Evolutionary conservation across 92 coral and sea anemone genomes (phyloP), one percentile per base, ranked within the genome.

Genomic region (Bergia sp.): DNA sequence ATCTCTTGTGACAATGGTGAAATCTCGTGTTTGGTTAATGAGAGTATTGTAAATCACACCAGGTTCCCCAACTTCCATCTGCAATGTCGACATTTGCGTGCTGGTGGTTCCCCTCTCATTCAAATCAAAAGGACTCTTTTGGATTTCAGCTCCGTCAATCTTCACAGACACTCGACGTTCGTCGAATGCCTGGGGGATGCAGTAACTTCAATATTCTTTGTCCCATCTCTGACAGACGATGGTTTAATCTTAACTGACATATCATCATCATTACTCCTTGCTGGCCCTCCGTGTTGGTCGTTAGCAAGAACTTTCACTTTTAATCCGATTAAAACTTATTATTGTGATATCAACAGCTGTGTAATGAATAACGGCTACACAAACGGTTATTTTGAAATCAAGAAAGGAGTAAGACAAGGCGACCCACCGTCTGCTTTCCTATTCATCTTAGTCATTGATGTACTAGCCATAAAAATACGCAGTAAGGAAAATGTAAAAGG

Each of bases 11-110:
- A 74, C 42, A 29, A 90, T 58, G 15, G 38, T 53, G 87, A 90
- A 90, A 65, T 90, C 80, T 38, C 86, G 47, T n/a, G 82, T 55
- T 73, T 90, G 91, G 12, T 15, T 15, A 20, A n/a, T 16, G n/a
- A n/a, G 29, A 47, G 53, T 67, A 29, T 18, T 67, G 37, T 20
- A 67, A 36, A 67, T 67, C 36, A 67, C 74, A 67, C 37, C 37
- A 36, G 15, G 23, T 18, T 67, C 74, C 2, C 18, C 73, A 18
- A 67, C 23, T 36, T 67, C 74, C 74, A 67, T 67, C 7, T 67
- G 74, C 37, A 67, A 36, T 67, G 74, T 67, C 10, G 74, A 67
- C 43, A 10, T 9, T 2, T 10, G 1, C 0, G 79, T 5, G 21
- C 79, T 76, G 29, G 41, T 77, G 15, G 44, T 74, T 13, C 77